A percentile compares a stretch with the other conserved stretches of the same genome.
These are phyloP conservation scores for Tetraneura akinire DNA, from an alignment of 1,140 invertebrate species.

Conservation along the genomic window DNA sequence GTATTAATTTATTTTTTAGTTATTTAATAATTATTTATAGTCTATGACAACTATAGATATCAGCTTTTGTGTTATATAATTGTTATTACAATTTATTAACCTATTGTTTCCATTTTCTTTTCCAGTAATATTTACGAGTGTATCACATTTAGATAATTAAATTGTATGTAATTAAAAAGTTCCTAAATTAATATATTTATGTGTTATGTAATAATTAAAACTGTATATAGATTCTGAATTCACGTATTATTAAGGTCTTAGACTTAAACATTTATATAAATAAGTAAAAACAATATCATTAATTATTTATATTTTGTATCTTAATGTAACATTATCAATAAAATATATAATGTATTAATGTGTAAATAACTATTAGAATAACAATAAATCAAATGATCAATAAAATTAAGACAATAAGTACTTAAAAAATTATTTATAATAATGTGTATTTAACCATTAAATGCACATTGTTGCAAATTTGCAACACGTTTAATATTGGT, in stretches of 20 bases:
- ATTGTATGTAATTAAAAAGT: conserved; percentile 14
- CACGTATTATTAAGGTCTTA: neutral
- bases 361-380: too few species aligned
- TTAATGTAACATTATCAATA: too few species aligned
- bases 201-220: conserved; percentile 1
- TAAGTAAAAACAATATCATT: too few species aligned
- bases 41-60: neutral
- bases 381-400: too few species aligned
- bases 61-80: neutral
- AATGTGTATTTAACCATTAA: too few species aligned
- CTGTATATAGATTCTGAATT: neutral
- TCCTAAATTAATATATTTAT: conserved; percentile 16
- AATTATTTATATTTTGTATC: too few species aligned
- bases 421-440: too few species aligned
- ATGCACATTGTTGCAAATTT: too few species aligned
- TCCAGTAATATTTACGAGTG: neutral
- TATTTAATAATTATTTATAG: neutral
- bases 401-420: too few species aligned
- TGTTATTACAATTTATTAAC: conserved; percentile 13
- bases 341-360: too few species aligned
- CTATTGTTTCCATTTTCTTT: neutral
- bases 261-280: too few species aligned
- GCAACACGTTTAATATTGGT: too few species aligned
- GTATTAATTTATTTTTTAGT: neutral
- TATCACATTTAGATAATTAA: conserved; percentile 3